phyloP scores from a whole-genome alignment of 1,140 invertebrate species.

The Drosophila bocqueti region DNA sequence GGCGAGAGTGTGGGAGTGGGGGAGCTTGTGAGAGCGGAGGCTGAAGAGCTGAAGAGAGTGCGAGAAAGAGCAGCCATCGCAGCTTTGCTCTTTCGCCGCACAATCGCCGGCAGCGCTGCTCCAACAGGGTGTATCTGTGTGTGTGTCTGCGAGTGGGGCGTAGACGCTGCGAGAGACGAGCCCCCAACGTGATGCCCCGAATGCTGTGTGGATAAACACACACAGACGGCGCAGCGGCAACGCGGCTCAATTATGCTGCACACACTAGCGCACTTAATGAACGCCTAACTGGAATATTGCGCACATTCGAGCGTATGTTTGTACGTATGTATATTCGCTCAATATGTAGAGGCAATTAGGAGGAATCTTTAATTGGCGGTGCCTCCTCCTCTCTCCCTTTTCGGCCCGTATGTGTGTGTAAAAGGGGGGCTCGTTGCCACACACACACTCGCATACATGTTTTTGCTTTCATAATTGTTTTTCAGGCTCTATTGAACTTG shows the following conservation, averaged over 20 bases:
- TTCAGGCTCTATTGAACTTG: conserved; percentile 75
- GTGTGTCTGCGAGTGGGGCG: conserved; percentile 33
- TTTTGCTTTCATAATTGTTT: conserved; percentile 67
- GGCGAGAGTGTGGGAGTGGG: conserved; percentile 24
- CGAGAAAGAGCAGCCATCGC: conserved; percentile 39
- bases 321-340: conserved; percentile 9
- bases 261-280: conserved; percentile 21
- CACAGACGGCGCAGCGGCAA: conserved; percentile 26
- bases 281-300: conserved; percentile 27
- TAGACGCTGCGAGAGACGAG: conserved; percentile 64
- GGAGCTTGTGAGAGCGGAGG: conserved; percentile 18
- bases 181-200: conserved; percentile 56
- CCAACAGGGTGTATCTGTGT: neutral
- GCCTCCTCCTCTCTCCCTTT: conserved; percentile 10
- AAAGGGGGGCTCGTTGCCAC: conserved; percentile 61
- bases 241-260: conserved; percentile 49
- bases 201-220: conserved; percentile 44
- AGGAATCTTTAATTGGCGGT: conserved; percentile 68
- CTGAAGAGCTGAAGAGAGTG: conserved; percentile 31
- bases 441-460: conserved; percentile 28
- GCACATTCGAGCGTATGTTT: neutral
- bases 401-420: neutral
- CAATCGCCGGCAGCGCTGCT: conserved; percentile 8
- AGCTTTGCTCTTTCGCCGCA: conserved; percentile 25
- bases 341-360: conserved; percentile 55